Evolutionary conservation across 1,140 invertebrate species (phyloP), one percentile per base, ranked within the genome.

Genomic region (Pseudobourletiella spinata): DNA sequence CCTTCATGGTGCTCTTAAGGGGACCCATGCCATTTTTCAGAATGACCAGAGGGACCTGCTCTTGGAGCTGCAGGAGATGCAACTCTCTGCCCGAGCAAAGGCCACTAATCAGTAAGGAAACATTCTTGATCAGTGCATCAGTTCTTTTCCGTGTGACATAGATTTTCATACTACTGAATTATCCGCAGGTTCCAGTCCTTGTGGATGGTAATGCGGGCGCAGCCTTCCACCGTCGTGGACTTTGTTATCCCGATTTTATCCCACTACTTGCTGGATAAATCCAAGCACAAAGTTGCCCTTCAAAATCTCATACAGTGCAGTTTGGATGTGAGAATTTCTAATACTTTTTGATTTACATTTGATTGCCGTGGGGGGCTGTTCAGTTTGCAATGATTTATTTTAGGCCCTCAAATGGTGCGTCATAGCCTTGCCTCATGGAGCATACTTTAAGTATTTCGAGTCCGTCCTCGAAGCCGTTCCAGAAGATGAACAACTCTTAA

Each of bases 361-460:
- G 14, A 8, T 11, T n/a, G 22, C 22, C 8, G 20, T 6, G 14
- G 46, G 14, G 22, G 46, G 46, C 14, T 26, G 8, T 54, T 28
- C 6, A 25, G 11, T 54, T 26, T 11, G 25, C 25, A 8, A 8
- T 26, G 22, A 8, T 25, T 18, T 54, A 48, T 11, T 22, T 48
- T 22, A 48, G 44, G 44, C 44, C 6, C 18, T 48, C 6, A 48
- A 48, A 48, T 48, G 44, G 44, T 48, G 44, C 22, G 20, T 22
- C 18, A 48, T 48, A 18, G 6, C 50, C 15, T 20, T 54, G 20
- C 50, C 50, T 4, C 50, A 54, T 18, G 50, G 50, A 26, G 11
- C 28, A 8, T 54, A 54, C 50, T 54, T 54, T 20, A 54, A 30
- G 25, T 54, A 54, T 22, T 54, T 54, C 3, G 50, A 54, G 25